Conservation (phyloP, 1,140 invertebrate genomes). For the Batillaria attramentaria region DNA sequence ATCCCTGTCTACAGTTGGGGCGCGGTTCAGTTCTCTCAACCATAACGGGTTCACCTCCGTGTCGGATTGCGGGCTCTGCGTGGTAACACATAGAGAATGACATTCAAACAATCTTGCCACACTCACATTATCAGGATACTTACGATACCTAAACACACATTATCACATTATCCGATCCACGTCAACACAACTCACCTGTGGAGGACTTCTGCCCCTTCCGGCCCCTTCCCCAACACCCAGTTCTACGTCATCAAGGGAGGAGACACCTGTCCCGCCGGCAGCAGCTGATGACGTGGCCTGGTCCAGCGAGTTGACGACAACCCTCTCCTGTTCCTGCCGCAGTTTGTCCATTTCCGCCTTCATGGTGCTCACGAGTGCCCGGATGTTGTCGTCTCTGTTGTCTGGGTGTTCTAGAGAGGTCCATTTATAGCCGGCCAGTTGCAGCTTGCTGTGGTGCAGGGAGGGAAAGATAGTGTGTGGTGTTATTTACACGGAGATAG, state of each 20-base stretch:
- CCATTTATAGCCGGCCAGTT: constrained; percentile 58
- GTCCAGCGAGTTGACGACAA: neutral
- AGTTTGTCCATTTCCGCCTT: constrained; percentile 33
- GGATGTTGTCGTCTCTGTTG: constrained; percentile 45
- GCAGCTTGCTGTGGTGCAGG: constrained; percentile 57
- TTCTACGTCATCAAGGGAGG: neutral
- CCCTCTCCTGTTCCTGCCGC: neutral
- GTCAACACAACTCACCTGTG: neutral
- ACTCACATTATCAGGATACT: no score
- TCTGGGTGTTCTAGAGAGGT: constrained; percentile 42
- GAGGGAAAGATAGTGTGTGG: no score
- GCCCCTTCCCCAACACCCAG: neutral
- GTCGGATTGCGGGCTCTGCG: neutral
- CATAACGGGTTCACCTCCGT: neutral
- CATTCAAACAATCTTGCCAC: neutral
- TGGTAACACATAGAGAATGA: neutral
- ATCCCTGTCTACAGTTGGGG: neutral
- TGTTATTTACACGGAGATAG: no score
- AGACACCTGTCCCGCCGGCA: neutral
- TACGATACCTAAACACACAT: no score
- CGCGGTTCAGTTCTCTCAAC: constrained; percentile 1
- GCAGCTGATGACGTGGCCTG: neutral
- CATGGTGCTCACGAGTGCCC: constrained; percentile 36
- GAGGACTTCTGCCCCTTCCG: neutral
- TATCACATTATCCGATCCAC: neutral